A percentile compares a stretch with the other conserved stretches of the same genome.
Evolutionary conservation across 2,888 invertebrate species (phyloP).

Genomic region (Philereme transversata): DNA sequence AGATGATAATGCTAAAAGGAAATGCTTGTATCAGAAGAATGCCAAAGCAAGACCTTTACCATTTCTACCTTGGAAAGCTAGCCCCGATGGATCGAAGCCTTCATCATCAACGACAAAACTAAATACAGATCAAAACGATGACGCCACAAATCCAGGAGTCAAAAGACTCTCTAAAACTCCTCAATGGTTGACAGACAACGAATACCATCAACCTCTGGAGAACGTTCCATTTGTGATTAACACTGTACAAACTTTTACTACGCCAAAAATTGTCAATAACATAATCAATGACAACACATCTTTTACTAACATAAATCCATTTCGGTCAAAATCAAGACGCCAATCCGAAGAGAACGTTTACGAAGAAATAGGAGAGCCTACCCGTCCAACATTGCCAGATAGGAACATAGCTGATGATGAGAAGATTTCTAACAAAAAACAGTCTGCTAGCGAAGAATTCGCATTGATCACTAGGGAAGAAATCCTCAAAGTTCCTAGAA

Average conservation of each 20-base stretch:
- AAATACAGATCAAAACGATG: slow-evolving; percentile 31
- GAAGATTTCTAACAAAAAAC: slow-evolving; percentile 61
- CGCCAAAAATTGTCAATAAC: slow-evolving; percentile 37
- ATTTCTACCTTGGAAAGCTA: slow-evolving; percentile 58
- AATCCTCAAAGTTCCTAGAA: slow-evolving; percentile 70
- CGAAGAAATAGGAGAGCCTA: slow-evolving; percentile 70
- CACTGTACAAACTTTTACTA: slow-evolving; percentile 49
- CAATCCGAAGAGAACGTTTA: slow-evolving; percentile 71
- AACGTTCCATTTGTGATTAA: slow-evolving; percentile 70
- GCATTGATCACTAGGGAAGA: slow-evolving; percentile 64
- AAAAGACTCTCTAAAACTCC: slow-evolving; percentile 65
- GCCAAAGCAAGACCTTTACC: slow-evolving; percentile 59
- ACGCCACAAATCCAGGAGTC: slow-evolving; percentile 46
- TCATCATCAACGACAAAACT: slow-evolving; percentile 46
- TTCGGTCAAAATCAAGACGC: slow-evolving; percentile 43
- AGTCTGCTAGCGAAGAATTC: slow-evolving; percentile 54
- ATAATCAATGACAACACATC: slow-evolving; percentile 37
- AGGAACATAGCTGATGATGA: slow-evolving; percentile 75
- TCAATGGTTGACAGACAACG: slow-evolving; percentile 67
- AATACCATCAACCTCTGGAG: slow-evolving; percentile 73
- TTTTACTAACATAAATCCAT: slow-evolving; percentile 44
- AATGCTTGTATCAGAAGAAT: slow-evolving; percentile 65
- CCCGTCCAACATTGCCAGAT: slow-evolving; percentile 36
- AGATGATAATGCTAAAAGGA: slow-evolving; percentile 48
- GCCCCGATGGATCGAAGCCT: slow-evolving; percentile 52